Conservation (phyloP, 1,140 invertebrate genomes). For the Lucilia sericata region DNA sequence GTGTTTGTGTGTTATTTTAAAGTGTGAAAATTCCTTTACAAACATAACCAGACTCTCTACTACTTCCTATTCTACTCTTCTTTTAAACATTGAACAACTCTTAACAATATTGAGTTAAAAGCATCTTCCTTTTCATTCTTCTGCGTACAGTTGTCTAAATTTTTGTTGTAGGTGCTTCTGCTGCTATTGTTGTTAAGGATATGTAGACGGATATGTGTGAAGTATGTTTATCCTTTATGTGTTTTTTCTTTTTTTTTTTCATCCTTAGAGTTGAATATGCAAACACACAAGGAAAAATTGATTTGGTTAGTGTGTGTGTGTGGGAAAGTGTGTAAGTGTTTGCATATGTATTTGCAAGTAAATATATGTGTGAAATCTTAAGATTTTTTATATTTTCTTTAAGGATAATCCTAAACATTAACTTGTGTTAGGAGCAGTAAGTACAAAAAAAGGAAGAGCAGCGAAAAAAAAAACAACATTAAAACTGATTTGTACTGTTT, state of each 20-base stretch:
- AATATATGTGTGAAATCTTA: neutral
- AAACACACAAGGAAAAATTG: slow-evolving; percentile 8
- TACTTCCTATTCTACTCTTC: neutral
- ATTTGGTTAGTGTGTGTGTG: neutral
- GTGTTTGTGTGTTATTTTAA: neutral
- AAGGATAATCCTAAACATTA: slow-evolving; percentile 21
- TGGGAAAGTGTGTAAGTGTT: neutral
- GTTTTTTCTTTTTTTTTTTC: neutral
- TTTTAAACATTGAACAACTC: neutral
- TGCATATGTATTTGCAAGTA: neutral
- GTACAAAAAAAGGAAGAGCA: neutral
- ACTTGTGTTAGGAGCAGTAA: neutral
- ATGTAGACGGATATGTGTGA: slow-evolving; percentile 19
- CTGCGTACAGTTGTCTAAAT: neutral
- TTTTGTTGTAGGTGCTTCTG: neutral
- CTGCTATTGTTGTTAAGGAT: slow-evolving; percentile 17
- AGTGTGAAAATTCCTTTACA: slow-evolving; percentile 27
- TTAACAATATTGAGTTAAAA: slow-evolving; percentile 27
- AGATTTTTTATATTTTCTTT: slow-evolving; percentile 19
- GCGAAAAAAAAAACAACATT: neutral
- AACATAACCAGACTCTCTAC: neutral
- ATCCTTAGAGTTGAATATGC: neutral
- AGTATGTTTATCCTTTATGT: slow-evolving; percentile 19
- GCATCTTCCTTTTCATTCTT: slow-evolving; percentile 13
- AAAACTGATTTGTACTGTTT: neutral